A percentile compares a stretch with the other conserved stretches of the same genome.
These are phyloP conservation scores for Eupithecia abbreviata DNA, from an alignment of 2,888 invertebrate genomes.

Conservation along the genomic window DNA sequence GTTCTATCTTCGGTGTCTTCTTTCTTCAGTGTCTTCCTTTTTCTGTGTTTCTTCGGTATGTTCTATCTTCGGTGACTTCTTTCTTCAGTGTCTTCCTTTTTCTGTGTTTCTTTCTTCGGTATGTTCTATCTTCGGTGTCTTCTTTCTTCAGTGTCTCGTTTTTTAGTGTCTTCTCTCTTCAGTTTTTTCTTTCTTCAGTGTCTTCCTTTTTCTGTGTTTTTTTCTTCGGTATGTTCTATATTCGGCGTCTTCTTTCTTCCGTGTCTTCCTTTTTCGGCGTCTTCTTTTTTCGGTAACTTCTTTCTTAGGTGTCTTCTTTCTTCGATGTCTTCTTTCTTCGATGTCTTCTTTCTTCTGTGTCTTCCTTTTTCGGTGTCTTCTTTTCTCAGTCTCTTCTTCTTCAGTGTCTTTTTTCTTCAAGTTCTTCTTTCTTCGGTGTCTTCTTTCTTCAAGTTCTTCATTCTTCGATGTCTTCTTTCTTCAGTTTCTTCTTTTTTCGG, in stretches of 20 bases:
- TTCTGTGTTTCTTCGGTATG: constrained; percentile 5
- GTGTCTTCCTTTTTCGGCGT: background rate
- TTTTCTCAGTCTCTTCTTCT: constrained; percentile 25
- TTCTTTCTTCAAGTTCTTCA: constrained; percentile 24
- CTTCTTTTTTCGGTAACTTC: constrained; percentile 28
- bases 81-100: constrained; percentile 20
- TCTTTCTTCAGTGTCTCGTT: background rate
- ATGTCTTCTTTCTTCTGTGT: constrained; percentile 19
- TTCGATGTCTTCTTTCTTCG: constrained; percentile 25
- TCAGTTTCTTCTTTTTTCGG: constrained; percentile 21
- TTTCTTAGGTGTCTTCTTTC: constrained; percentile 11
- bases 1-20: background rate
- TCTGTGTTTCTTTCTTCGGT: constrained; percentile 17
- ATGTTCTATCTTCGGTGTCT: background rate
- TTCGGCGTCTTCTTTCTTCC: constrained; percentile 23
- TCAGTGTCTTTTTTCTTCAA: constrained; percentile 24
- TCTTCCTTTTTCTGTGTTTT: constrained; percentile 19
- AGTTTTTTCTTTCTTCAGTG: background rate
- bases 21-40: too few relatives aligned
- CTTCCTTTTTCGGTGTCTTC: constrained; percentile 25
- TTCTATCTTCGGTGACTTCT: constrained; percentile 27
- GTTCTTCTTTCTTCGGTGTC: constrained; percentile 24
- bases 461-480: constrained; percentile 13
- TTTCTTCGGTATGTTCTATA: background rate
- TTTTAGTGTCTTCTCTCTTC: background rate